Percentiles rank a stretch among this genome's conserved stretches.
These are phyloP conservation scores for Toxonevra muliebris DNA, from an alignment of 2,888 invertebrate genomes.

Conservation along the genomic window DNA sequence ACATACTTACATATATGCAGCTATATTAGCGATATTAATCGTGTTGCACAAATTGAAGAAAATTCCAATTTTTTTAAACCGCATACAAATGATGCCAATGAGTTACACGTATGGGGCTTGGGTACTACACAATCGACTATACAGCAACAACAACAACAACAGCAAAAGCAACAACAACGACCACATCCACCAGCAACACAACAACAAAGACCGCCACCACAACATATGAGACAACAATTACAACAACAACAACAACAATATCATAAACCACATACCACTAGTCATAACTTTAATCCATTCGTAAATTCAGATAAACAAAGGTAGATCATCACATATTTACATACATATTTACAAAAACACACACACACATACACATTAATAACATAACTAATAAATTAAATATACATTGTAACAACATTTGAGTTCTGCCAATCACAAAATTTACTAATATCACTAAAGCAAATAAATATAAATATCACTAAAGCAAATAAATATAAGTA, in stretches of 20 bases:
- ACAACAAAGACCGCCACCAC: slow-evolving; percentile 52
- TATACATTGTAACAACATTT: too few relatives aligned
- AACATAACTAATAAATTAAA: too few relatives aligned
- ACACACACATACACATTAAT: slow-evolving; percentile 18
- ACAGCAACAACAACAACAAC: slow-evolving; percentile 44
- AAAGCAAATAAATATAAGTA: too few relatives aligned
- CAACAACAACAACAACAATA: slow-evolving; percentile 49
- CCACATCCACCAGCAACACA: slow-evolving; percentile 36
- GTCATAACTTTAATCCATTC: slow-evolving; percentile 63
- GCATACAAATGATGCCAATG: slow-evolving; percentile 67
- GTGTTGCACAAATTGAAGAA: slow-evolving; percentile 68
- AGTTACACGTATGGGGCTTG: slow-evolving; percentile 73
- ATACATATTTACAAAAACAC: slow-evolving; percentile 21
- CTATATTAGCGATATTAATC: slow-evolving; percentile 70
- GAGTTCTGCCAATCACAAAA: too few relatives aligned
- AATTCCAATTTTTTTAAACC: slow-evolving; percentile 66
- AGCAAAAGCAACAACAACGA: slow-evolving; percentile 46
- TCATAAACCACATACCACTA: slow-evolving; percentile 57
- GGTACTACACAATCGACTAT: slow-evolving; percentile 62
- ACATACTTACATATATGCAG: slow-evolving; percentile 55
- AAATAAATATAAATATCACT: too few relatives aligned
- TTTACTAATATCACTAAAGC: too few relatives aligned
- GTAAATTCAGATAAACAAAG: slow-evolving; percentile 57
- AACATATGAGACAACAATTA: slow-evolving; percentile 39
- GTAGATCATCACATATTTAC: slow-evolving; percentile 44